These are phyloP conservation scores for Netelia fuscicornis DNA, from an alignment of 2,888 invertebrate genomes.

Conservation along the genomic window DNA sequence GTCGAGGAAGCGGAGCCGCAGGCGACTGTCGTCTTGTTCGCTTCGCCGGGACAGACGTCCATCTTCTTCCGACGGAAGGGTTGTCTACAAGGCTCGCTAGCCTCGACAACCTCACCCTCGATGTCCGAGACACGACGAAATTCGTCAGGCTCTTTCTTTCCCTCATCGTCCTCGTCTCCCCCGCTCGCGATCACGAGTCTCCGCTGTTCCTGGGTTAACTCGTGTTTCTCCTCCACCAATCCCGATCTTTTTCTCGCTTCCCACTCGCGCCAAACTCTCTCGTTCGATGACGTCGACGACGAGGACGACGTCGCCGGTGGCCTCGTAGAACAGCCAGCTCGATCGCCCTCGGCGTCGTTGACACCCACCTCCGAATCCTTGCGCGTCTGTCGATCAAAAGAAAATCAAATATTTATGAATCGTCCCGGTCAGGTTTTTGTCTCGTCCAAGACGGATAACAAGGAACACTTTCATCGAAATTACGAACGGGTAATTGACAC, in stretches of 20 bases:
- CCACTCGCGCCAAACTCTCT: conserved; percentile 58
- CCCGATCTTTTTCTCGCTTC: conserved; percentile 60
- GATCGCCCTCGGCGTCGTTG: conserved; percentile 75
- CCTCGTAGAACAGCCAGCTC: conserved; percentile 76
- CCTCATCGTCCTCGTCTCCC: conserved; percentile 34
- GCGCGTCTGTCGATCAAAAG: conserved; percentile 79
- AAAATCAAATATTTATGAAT: conserved; percentile 27
- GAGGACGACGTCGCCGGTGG: conserved; percentile 71
- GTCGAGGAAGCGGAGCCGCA: conserved; percentile 68
- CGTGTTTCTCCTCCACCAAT: not conserved
- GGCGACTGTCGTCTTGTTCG: conserved; percentile 64
- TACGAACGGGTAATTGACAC: not conserved
- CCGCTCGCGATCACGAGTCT: conserved; percentile 50
- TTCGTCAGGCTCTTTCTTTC: conserved; percentile 30
- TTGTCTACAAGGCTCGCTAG: conserved; percentile 36
- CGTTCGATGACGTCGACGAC: conserved; percentile 69
- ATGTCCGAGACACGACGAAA: conserved; percentile 16
- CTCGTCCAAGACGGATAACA: not conserved
- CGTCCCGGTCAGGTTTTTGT: not conserved
- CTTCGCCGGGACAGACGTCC: conserved; percentile 64
- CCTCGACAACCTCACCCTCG: conserved; percentile 42
- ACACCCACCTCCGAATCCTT: conserved; percentile 79
- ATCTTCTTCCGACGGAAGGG: conserved; percentile 64
- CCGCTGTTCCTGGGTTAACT: conserved; percentile 62
- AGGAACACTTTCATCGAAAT: too few relatives aligned